Base-by-base conservation (phyloP, 2,888 invertebrate genomes). In the Aporophyla lueneburgensis region DNA sequence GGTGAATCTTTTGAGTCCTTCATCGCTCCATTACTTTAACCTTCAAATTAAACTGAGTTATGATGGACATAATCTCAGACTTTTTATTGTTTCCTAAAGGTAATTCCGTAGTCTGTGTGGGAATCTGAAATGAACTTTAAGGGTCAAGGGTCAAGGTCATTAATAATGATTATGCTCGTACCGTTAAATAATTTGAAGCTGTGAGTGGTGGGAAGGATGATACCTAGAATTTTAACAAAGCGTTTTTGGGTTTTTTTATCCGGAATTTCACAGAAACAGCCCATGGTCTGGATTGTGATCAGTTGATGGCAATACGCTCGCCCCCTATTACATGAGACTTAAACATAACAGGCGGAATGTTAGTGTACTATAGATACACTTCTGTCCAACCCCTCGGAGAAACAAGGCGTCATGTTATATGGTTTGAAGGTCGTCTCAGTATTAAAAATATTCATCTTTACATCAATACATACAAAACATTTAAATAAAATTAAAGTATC, bases 31-130 rank as follows among this genome's bases (percentile, higher is more conserved):
- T 69, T n/a, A 56, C n/a, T 46, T 27, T 72, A 24, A 59, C 58
- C 24, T n/a, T 5, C 40, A 74, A 33, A 71, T 51, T 74, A 51
- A 71, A 51, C 59, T 40, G 46, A 59, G 27, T 43, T 59, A 59
- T 71, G 27, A 51, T 59, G 27, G 27, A n/a, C 21, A 12, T 59
- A 27, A 71, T 71, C 59, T 71, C 71, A 5, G 16, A 40, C 24
- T 71, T 59, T 71, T 51, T 51, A 73, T 71, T 59, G 43, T 27
- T 71, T 51, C 59, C 74, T 19, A 21, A 59, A 51, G 27, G n/a
- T 9, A 5, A 67, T 43, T 71, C 21, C 14, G 24, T 40, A 71
- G 16, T 56, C 9, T 71, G 19, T 53, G 59, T 61, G 16, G 71
- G 16, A 71, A 49, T 24, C 1, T 24, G 24, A 33, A 58, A 59